Base-by-base conservation (phyloP, 2,797 vertebrate genomes). In the Steatocranus sp. region DNA sequence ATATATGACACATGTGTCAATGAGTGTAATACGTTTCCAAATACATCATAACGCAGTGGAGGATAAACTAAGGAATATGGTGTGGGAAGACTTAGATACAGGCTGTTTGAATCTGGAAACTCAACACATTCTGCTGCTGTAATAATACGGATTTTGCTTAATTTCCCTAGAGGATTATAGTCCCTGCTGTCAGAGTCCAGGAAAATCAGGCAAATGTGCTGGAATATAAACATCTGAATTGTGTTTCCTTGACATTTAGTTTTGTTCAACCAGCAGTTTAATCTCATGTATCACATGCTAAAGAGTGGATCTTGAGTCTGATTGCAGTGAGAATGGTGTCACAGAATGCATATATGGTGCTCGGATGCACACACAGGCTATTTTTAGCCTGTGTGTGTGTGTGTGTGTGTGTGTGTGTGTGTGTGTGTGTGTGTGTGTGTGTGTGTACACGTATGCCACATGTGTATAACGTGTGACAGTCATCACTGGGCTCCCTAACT, bases 381-480 rank as follows among this genome's bases (percentile, higher is more conserved):
- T 93, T 90, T 93, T 92, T 93, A 91, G 84, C 43, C 50, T 25
- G 1, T 30, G 4, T 85, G 80, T 79, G 81, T 87, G 83, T 49
- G 80, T 79, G 74, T 38, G 63, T 58, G 70, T 66, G 76, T 76
- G 17, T 46, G 23, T 56, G 25, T 56, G 68, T 80, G 54, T 80
- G 80, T 38, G 48, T 80, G 61, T 79, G 74, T 25, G 68, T 50
- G 46, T 75, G 84, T 83, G 75, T 30, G 46, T 23, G 18, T 51
- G 73, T 32, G 43, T 76, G 25, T 38, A 54, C 75, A 78, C 84
- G 54, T 46, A 27, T 86, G 66, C 36, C 49, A 54, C 12, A 32
- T 84, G 82, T 82, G 81, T 75, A 83, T 83, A 61, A 82, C 87
- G 80, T 91, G 90, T 93, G 92, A 92, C 91, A 89, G 90, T 87